Evolutionary conservation across 2,888 invertebrate species (phyloP).

Genomic region (Agrotis ipsilon): DNA sequence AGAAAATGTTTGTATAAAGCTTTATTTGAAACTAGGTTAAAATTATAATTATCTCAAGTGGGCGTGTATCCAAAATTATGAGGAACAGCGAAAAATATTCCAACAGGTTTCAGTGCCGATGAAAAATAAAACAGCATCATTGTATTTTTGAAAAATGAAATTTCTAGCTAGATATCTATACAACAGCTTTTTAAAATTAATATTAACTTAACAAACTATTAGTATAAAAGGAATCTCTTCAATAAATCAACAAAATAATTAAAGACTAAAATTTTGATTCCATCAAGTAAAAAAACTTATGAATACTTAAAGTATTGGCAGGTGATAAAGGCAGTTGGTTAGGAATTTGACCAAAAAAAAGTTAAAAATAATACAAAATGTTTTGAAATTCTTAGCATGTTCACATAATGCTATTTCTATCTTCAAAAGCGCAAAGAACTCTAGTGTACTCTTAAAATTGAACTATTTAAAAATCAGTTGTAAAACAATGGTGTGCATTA

Average conservation of each 20-base stretch:
- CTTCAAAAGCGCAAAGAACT: not conserved
- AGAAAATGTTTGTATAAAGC: slow-evolving; percentile 42
- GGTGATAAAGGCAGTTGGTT: slow-evolving; percentile 1
- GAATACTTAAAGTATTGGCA: slow-evolving; percentile 19
- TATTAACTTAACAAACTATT: slow-evolving; percentile 29
- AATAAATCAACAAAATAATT: slow-evolving; percentile 20
- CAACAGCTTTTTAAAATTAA: slow-evolving; percentile 30
- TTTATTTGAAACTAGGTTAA: slow-evolving; percentile 46
- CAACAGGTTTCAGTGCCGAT: too few relatives aligned
- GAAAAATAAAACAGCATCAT: too few relatives aligned
- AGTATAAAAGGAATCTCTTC: slow-evolving; percentile 55
- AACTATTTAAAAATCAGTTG: not conserved
- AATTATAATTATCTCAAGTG: too few relatives aligned
- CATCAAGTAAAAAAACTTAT: slow-evolving; percentile 7
- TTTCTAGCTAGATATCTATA: slow-evolving; percentile 8
- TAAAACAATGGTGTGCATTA: not conserved
- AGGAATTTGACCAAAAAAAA: not conserved
- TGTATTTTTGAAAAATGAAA: too few relatives aligned
- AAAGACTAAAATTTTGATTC: slow-evolving; percentile 16
- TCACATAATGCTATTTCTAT: not conserved
- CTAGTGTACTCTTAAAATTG: not conserved
- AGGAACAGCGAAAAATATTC: too few relatives aligned
- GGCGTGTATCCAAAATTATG: too few relatives aligned
- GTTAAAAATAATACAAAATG: not conserved
- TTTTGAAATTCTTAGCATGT: not conserved